Conservation (phyloP, 2,797 vertebrate genomes). For the Chrysocyon brachyurus region DNA sequence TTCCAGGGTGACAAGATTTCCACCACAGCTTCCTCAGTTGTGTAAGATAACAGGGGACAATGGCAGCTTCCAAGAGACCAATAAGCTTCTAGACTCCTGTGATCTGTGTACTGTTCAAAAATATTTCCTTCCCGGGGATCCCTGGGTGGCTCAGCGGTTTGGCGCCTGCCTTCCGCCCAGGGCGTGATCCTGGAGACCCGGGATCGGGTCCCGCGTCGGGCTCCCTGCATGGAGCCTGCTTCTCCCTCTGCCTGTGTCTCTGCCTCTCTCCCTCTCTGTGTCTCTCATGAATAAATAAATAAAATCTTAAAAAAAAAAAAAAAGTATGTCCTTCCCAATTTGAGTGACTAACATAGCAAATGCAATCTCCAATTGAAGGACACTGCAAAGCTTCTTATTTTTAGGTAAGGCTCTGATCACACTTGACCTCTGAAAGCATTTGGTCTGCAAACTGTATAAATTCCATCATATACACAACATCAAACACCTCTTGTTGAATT, state of each 20-base stretch:
- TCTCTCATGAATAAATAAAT: no score
- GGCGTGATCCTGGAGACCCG: no score
- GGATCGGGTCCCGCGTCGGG: no score
- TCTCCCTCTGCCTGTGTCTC: no score
- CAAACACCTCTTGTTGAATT: not conserved
- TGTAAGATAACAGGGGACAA: not conserved
- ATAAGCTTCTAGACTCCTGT: not conserved
- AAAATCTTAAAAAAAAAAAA: no score
- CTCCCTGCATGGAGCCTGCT: no score
- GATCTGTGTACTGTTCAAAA: not conserved
- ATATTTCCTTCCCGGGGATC: no score
- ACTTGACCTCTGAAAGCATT: not conserved
- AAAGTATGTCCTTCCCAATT: not conserved
- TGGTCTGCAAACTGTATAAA: not conserved
- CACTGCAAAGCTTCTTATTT: not conserved
- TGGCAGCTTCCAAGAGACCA: not conserved
- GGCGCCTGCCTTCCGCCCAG: no score
- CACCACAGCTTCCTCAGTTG: not conserved
- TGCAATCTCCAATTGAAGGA: not conserved
- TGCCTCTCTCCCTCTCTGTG: no score
- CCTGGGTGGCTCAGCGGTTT: no score
- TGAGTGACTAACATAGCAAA: not conserved
- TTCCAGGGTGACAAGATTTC: not conserved
- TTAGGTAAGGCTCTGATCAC: not conserved
- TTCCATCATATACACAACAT: not conserved